These are phyloP conservation scores for Drosophila nasuta DNA, from an alignment of 1,140 invertebrate genomes.

Conservation along the genomic window DNA sequence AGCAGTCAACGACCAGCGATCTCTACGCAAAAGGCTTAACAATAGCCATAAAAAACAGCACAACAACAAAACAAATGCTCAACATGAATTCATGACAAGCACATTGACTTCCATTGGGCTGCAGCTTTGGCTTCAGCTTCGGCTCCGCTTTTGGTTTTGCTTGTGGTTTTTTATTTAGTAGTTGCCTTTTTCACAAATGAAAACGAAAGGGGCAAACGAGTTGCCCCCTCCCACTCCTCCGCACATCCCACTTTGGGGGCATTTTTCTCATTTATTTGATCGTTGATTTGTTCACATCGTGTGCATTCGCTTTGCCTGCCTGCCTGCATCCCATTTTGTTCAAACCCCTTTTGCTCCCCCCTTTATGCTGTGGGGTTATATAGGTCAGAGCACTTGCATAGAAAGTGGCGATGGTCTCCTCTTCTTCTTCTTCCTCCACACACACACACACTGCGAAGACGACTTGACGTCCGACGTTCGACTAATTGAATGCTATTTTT, in stretches of 20 bases:
- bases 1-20: constrained; percentile 42
- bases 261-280: constrained; percentile 73
- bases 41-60: constrained; percentile 64
- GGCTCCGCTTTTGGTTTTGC: constrained; percentile 25
- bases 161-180: constrained; percentile 26
- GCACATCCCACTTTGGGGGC: constrained; percentile 39
- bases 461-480: constrained; percentile 51
- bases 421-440: not conserved
- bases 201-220: constrained; percentile 69
- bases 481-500: constrained; percentile 80
- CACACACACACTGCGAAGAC: constrained; percentile 2
- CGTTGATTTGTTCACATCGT: constrained; percentile 67
- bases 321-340: constrained; percentile 52
- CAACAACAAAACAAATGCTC: constrained; percentile 57
- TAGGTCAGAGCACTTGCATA: constrained; percentile 80
- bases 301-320: constrained; percentile 63
- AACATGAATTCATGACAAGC: constrained; percentile 74
- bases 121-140: constrained; percentile 24
- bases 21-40: constrained; percentile 72
- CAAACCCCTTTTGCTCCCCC: constrained; percentile 6
- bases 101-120: constrained; percentile 72
- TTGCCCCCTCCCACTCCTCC: constrained; percentile 17
- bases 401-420: constrained; percentile 68
- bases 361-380: constrained; percentile 62
- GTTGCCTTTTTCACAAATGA: constrained; percentile 76